Conservation (phyloP, 2,797 vertebrate genomes). For the Trachurus trachurus region DNA sequence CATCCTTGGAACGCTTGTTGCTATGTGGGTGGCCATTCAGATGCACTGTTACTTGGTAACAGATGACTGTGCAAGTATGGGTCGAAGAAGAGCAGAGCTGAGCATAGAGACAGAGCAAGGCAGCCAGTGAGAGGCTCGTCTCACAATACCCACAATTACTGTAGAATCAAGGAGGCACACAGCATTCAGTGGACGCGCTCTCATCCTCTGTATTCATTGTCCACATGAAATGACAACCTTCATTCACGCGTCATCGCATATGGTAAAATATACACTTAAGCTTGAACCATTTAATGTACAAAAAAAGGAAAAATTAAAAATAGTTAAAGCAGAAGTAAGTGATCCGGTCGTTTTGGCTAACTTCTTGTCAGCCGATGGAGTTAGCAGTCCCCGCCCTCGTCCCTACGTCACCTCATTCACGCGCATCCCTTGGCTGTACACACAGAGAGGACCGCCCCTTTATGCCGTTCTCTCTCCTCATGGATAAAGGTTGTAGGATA, state of each 20-base stretch:
- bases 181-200: background rate
- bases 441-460: no score
- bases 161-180: background rate
- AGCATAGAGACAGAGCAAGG: slow-evolving; percentile 27
- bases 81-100: slow-evolving; percentile 61
- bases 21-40: slow-evolving; percentile 77
- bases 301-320: no score
- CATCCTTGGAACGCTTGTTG: slow-evolving; percentile 67
- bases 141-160: slow-evolving; percentile 44
- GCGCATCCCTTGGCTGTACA: no score
- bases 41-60: slow-evolving; percentile 82
- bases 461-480: no score
- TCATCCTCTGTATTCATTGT: slow-evolving; percentile 2
- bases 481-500: no score
- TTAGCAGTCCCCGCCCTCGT: no score
- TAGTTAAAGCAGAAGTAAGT: no score
- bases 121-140: slow-evolving; percentile 42
- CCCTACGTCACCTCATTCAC: no score
- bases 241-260: background rate
- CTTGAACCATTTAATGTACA: no score
- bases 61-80: slow-evolving; percentile 69
- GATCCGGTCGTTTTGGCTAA: no score
- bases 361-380: no score
- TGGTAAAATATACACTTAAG: background rate
- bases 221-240: background rate